Base-by-base conservation (phyloP, 2,888 invertebrate species). In the Spisula solida region DNA sequence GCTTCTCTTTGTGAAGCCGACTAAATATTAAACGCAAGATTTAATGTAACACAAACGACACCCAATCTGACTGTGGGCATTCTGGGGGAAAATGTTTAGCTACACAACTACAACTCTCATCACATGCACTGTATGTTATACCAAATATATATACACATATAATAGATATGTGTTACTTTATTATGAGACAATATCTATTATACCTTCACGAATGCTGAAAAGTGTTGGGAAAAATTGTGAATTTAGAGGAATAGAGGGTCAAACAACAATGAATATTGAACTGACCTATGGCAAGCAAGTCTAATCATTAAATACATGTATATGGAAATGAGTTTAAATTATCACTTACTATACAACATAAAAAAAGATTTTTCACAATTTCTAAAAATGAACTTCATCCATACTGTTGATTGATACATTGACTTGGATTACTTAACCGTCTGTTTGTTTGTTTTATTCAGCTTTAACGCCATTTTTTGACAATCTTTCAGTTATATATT, bases 211-310 rank as follows among this genome's bases (percentile, higher is more conserved):
- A 25, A 79, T 18, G 47, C 85, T 85, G 85, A 79, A 79, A 83
- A 56, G 86, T 86, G 86, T 86, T 12, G 70, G 86, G 81, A 81
- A 55, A 81, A 25, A 70, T 47, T 29, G 80, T 86, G 66, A 86
- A 47, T 66, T 75, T 16, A 75, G 31, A 75, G 75, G 66, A 82
- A 86, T 25, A 66, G 81, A 75, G 81, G 70, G 75, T 81, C n/a
- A 70, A 70, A 81, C 29, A 79, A 18, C 66, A 51, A 41, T 29
- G n/a, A 81, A 48, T 34, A 2, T 75, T 75, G 75, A 75, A 75
- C 75, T 75, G 2, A 29, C 29, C 31, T 1, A 31, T 75, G 75
- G 18, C 75, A 75, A 75, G 75, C 75, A 75, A 75, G 31, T 75
- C 60, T 66, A 1, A 14, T 16, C 51, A 51, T 51, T 10, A 16